phyloP scores from a whole-genome alignment of 2,113 vertebrate species.

The Lota lota region DNA sequence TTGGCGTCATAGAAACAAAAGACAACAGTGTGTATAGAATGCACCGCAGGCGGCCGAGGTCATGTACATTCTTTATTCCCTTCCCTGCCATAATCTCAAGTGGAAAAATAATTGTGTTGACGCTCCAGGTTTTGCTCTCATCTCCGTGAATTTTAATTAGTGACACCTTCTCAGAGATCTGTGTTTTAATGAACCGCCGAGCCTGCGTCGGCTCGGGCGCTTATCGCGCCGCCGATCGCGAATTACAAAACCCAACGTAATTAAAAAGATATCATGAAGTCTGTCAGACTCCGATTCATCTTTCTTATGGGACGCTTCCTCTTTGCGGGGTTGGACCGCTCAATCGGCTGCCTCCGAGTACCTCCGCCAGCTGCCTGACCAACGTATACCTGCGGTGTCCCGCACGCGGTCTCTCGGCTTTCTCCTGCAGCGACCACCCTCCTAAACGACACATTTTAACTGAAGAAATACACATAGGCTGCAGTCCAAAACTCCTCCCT shows the following conservation, averaged over 20 bases:
- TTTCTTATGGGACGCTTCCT: conserved; percentile 62
- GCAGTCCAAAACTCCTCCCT: too few relatives aligned
- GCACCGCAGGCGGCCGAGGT: not conserved
- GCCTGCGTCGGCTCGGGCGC: conserved; percentile 29
- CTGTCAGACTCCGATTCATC: conserved; percentile 59
- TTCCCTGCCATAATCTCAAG: not conserved
- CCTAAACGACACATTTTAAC: too few relatives aligned
- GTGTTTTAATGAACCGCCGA: conserved; percentile 67
- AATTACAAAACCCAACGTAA: conserved; percentile 68
- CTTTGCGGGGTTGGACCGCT: conserved; percentile 59
- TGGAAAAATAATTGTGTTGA: not conserved
- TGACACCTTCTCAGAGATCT: conserved; percentile 54
- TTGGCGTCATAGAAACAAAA: too few relatives aligned
- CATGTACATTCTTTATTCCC: not conserved
- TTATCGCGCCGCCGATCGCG: conserved; percentile 50
- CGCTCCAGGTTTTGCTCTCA: conserved; percentile 8
- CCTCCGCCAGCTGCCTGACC: conserved; percentile 16
- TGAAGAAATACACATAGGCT: too few relatives aligned
- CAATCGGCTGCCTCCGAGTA: conserved; percentile 66
- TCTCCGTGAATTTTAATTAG: conserved; percentile 66
- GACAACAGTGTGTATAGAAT: not conserved
- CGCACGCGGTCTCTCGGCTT: not conserved
- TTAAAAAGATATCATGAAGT: conserved; percentile 74
- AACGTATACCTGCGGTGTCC: conserved; percentile 13
- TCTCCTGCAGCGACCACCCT: too few relatives aligned